These are phyloP conservation scores for Hemaris fuciformis DNA, from an alignment of 2,888 invertebrate species.

Conservation along the genomic window DNA sequence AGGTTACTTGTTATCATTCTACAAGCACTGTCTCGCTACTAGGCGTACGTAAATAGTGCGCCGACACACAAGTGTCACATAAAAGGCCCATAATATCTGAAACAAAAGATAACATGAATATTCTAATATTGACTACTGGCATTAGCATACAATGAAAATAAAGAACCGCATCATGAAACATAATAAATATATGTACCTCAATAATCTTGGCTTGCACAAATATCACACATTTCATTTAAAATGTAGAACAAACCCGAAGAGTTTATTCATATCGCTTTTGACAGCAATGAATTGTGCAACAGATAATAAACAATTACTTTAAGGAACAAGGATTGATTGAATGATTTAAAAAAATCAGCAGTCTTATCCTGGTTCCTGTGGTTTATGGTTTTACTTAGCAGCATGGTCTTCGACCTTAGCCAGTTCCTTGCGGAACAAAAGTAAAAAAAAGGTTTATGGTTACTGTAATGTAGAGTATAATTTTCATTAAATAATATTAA, in stretches of 20 bases:
- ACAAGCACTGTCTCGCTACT: conserved; percentile 55
- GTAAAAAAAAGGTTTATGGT: no score
- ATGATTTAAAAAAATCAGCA: neutral
- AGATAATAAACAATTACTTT: neutral
- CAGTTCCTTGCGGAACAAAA: no score
- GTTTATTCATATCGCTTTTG: conserved; percentile 43
- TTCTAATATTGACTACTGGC: conserved; percentile 36
- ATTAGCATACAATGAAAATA: conserved; percentile 31
- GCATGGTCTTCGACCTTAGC: no score
- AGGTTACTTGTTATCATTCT: conserved; percentile 66
- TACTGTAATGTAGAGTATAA: no score
- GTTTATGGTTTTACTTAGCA: no score
- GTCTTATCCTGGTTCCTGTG: no score
- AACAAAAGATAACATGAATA: conserved; percentile 69
- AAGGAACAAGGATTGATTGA: neutral
- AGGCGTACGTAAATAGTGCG: conserved; percentile 63
- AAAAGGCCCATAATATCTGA: conserved; percentile 71
- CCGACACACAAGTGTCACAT: conserved; percentile 66
- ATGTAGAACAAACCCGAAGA: conserved; percentile 40
- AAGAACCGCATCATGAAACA: conserved; percentile 15
- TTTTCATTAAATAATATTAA: no score
- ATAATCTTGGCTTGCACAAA: conserved; percentile 41
- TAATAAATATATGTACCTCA: conserved; percentile 40
- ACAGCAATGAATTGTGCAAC: conserved; percentile 22
- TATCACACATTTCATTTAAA: conserved; percentile 48